These are phyloP conservation scores for Listronotus oregonensis DNA, from an alignment of 1,140 invertebrate genomes.

Conservation along the genomic window DNA sequence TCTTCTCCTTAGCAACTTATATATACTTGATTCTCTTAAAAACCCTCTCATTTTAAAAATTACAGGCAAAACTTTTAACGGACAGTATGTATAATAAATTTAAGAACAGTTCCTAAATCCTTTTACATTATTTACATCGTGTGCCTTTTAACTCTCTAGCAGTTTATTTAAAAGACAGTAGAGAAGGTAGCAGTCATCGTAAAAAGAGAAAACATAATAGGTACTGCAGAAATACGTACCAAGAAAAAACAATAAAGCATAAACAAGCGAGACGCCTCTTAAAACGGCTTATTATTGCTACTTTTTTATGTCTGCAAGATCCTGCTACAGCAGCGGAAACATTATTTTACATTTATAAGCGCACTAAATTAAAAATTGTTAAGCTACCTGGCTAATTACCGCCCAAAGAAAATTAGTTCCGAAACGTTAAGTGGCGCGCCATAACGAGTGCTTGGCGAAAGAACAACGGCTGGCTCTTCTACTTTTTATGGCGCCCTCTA, in stretches of 20 bases:
- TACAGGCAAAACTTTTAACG: no score
- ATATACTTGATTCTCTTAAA: no score
- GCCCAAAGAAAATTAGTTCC: conserved; percentile 43
- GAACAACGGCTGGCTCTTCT: conserved; percentile 10
- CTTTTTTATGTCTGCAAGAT: conserved; percentile 20
- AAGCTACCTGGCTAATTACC: conserved; percentile 43
- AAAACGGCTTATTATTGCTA: conserved; percentile 23
- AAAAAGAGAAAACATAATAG: no score
- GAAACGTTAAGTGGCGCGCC: conserved; percentile 41
- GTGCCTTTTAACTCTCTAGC: no score
- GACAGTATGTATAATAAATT: no score
- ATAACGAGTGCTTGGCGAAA: conserved; percentile 19
- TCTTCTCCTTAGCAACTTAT: no score
- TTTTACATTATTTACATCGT: no score
- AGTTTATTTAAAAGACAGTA: no score
- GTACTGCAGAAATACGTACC: neutral
- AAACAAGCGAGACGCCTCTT: conserved; percentile 11
- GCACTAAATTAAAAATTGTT: conserved; percentile 39
- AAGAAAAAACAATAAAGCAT: conserved; percentile 12
- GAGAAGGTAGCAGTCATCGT: no score
- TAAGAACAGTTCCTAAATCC: no score
- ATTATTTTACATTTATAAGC: conserved; percentile 37
- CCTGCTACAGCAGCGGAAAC: conserved; percentile 27
- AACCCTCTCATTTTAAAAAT: no score
- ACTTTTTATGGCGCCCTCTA: conserved; percentile 44